Conservation (phyloP, 2,888 invertebrate species). For the Trisateles emortualis region DNA sequence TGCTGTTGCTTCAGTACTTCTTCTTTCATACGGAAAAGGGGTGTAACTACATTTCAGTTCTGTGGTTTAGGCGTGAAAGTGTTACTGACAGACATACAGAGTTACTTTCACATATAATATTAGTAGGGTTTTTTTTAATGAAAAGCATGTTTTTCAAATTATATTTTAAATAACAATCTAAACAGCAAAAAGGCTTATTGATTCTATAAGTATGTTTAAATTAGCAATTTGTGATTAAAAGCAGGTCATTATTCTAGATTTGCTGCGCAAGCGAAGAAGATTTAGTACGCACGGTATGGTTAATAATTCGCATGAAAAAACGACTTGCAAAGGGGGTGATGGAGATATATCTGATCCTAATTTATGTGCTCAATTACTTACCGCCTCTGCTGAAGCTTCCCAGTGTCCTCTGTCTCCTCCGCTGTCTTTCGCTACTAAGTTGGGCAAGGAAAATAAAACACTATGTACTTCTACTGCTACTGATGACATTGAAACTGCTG, state of each 20-base stretch:
- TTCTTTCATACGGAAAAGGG: conserved; percentile 12
- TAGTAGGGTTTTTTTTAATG: conserved; percentile 3
- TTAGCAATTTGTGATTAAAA: conserved; percentile 16
- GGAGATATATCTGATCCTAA: conserved; percentile 12
- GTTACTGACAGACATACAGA: conserved; percentile 3
- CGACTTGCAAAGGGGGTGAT: conserved; percentile 18
- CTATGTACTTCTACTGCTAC: conserved; percentile 15
- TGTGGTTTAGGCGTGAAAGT: conserved; percentile 3
- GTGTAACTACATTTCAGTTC: not conserved
- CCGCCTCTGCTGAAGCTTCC: conserved; percentile 18
- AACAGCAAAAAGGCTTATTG: conserved; percentile 5
- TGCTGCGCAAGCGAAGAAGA: conserved; percentile 14
- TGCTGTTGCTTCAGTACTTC: too few relatives aligned
- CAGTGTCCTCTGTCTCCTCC: conserved; percentile 19
- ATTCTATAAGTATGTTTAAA: conserved; percentile 1
- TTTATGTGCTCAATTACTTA: conserved; percentile 19
- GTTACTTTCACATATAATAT: not conserved
- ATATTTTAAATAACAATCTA: conserved; percentile 12
- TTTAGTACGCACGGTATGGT: conserved; percentile 11
- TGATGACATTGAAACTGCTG: conserved; percentile 22
- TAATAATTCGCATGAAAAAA: conserved; percentile 16
- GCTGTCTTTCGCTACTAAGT: conserved; percentile 18
- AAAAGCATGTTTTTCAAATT: conserved; percentile 6
- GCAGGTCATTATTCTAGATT: conserved; percentile 11
- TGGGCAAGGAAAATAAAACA: conserved; percentile 17